phyloP scores from a whole-genome alignment of 2,888 invertebrate genomes.

The Prostheceraeus crozeri region DNA sequence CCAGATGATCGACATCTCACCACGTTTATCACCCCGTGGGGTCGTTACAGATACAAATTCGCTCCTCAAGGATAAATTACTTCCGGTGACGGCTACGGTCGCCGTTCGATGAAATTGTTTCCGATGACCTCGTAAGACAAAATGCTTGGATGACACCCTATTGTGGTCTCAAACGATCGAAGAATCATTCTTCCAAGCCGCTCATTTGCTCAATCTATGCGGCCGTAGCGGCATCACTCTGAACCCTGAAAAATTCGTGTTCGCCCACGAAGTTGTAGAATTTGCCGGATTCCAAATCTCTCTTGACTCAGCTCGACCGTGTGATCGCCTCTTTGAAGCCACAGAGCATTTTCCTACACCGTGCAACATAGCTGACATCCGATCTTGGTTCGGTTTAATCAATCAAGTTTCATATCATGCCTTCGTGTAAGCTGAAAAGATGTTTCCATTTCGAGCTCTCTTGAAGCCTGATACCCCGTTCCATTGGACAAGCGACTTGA shows the following conservation, averaged over 20 bases:
- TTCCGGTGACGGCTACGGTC: constrained; percentile 27
- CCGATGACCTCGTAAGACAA: constrained; percentile 42
- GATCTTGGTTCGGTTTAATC: not conserved
- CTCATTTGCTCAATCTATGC: constrained; percentile 43
- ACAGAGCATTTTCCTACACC: not conserved
- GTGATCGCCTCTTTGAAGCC: constrained; percentile 10
- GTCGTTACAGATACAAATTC: not conserved
- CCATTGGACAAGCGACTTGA: not conserved
- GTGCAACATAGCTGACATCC: constrained; percentile 11
- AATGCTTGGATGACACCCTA: constrained; percentile 43
- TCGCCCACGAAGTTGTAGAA: constrained; percentile 41
- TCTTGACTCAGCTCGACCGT: constrained; percentile 28
- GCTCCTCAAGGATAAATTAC: constrained; percentile 23
- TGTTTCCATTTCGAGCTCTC: constrained; percentile 43
- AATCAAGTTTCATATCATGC: constrained; percentile 36
- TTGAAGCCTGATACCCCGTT: constrained; percentile 41
- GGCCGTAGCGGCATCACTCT: constrained; percentile 43
- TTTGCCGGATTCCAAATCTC: constrained; percentile 44
- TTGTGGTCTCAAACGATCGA: constrained; percentile 41
- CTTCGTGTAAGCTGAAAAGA: constrained; percentile 40
- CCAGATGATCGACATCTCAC: constrained; percentile 41
- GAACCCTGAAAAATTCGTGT: constrained; percentile 44
- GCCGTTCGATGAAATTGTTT: no score
- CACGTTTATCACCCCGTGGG: constrained; percentile 40
- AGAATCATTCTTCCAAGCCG: constrained; percentile 42